Evolutionary conservation across 2,797 vertebrate genomes (phyloP), one percentile per base, ranked within the genome.

Genomic region (Choloepus didactylus): DNA sequence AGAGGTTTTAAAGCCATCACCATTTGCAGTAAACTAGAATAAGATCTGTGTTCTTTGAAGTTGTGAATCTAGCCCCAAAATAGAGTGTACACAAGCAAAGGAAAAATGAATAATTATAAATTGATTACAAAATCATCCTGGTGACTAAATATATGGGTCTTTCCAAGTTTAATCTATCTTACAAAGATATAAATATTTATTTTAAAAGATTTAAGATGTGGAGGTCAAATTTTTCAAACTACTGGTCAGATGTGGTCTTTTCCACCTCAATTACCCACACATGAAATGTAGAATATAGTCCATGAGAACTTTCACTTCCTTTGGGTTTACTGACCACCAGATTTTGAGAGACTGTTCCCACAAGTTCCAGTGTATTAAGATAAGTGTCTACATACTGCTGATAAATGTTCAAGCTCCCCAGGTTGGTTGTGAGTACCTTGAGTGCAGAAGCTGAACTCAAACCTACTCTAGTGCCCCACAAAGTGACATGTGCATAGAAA

Each of bases 151-250:
- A 44, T 31, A 38, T 15, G 44, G 10, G 67, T 79, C 12, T 73
- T 31, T 80, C 46, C 77, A 41, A 35, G 27, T 87, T 91, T 92
- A 87, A 64, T 35, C 19, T 25, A 29, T 62, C 23, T 41, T 59
- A 15, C 23, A 93, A 64, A 80, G 10, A 35, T n/a, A 83, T 44
- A 93, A 93, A 77, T 31, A 72, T 69, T 84, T 25, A 44, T 67
- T 89, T 60, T 19, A 56, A 93, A 93, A 83, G 35, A 11, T 46
- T 96, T 87, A 93, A 59, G 69, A 62, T 18, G 67, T 67, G 46
- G 60, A 79, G 60, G n/a, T 82, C 89, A 90, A 27, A 27, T 44
- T 89, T 92, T 84, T 67, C 54, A 80, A 88, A 64, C 72, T 72
- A 89, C 84, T 81, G 79, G 69, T 81, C 38, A 62, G 5, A 21